These are phyloP conservation scores for Tholera decimalis DNA, from an alignment of 2,888 invertebrate genomes.

Conservation along the genomic window DNA sequence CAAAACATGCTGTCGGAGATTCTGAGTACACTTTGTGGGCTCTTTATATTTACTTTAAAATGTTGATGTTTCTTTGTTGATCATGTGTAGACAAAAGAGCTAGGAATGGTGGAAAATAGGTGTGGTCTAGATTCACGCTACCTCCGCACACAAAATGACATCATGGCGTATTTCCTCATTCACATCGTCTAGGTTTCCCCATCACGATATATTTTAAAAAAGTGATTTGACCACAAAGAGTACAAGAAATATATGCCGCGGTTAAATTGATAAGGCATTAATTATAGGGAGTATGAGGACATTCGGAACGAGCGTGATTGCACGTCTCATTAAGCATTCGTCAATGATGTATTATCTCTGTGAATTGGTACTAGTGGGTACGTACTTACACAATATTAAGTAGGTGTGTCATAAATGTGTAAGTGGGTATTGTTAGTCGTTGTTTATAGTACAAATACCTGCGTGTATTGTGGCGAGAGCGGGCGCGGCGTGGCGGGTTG, in stretches of 20 bases:
- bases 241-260: slow-evolving; percentile 25
- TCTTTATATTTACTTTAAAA: slow-evolving; percentile 1
- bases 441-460: slow-evolving; percentile 69
- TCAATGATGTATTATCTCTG: slow-evolving; percentile 49
- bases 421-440: slow-evolving; percentile 64
- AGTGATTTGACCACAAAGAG: slow-evolving; percentile 35
- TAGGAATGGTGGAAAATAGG: slow-evolving; percentile 6
- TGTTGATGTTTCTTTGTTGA: background rate
- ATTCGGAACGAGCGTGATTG: slow-evolving; percentile 37
- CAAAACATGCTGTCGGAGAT: slow-evolving; percentile 23
- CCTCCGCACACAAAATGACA: slow-evolving; percentile 29
- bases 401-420: slow-evolving; percentile 67
- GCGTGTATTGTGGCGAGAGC: slow-evolving; percentile 67
- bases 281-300: slow-evolving; percentile 18
- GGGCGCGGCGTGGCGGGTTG: slow-evolving; percentile 60
- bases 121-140: slow-evolving; percentile 11
- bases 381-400: slow-evolving; percentile 65
- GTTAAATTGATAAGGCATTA: slow-evolving; percentile 27
- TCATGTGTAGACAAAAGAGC: background rate
- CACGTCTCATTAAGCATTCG: slow-evolving; percentile 44
- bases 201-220: slow-evolving; percentile 49
- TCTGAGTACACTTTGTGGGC: background rate
- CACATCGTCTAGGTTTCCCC: slow-evolving; percentile 27
- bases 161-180: slow-evolving; percentile 55
- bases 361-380: slow-evolving; percentile 39